phyloP scores from a whole-genome alignment of 2,113 vertebrate species.

The Craseonycteris thonglongyai region DNA sequence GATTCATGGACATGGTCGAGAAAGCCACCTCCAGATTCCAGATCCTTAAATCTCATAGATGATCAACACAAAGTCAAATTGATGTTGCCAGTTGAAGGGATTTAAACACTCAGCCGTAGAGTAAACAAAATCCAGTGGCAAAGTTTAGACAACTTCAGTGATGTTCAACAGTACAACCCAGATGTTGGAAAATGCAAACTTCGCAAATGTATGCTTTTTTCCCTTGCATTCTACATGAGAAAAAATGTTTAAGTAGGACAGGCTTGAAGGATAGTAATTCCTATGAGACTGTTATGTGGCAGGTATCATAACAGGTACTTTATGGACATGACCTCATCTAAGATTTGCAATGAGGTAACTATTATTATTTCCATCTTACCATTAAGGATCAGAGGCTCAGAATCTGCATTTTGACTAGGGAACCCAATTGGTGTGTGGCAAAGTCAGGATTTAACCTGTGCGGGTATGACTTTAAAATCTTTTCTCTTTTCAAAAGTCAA shows the following conservation, averaged over 20 bases:
- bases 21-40: constrained; percentile 48
- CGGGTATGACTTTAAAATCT: neutral
- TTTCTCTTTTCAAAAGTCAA: neutral
- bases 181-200: constrained; percentile 51
- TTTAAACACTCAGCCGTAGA: constrained; percentile 51
- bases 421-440: neutral
- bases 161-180: constrained; percentile 42
- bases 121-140: constrained; percentile 65
- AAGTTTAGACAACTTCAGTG: constrained; percentile 52
- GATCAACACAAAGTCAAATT: constrained; percentile 66
- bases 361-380: neutral
- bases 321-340: neutral
- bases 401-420: neutral
- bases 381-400: neutral
- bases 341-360: neutral
- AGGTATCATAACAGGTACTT: neutral
- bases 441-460: neutral
- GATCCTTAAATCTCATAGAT: constrained; percentile 49
- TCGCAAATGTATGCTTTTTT: neutral
- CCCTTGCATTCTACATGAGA: neutral
- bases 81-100: constrained; percentile 63
- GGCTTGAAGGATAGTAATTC: constrained; percentile 30
- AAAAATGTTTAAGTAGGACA: neutral
- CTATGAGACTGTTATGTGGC: constrained; percentile 26
- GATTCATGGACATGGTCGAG: neutral